Evolutionary conservation across 2,888 invertebrate species (phyloP).

Genomic region (Tanypteryx hageni): DNA sequence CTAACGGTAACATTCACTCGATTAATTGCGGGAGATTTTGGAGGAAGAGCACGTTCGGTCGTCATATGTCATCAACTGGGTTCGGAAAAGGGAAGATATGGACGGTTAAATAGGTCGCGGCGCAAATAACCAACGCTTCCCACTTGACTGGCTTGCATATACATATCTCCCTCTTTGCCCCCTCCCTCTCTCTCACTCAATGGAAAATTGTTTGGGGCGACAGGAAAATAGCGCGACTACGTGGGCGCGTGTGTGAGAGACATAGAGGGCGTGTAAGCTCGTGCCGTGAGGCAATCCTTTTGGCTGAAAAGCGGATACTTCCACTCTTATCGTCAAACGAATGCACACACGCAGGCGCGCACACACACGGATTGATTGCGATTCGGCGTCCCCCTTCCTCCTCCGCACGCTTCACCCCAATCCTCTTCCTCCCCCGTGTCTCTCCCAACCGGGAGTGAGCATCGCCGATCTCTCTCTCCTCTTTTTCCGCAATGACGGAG

Average conservation of each 20-base stretch:
- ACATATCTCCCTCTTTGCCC: neutral
- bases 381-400: neutral
- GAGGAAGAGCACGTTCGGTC: conserved; percentile 29
- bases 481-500: neutral
- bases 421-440: too few species aligned
- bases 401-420: too few species aligned
- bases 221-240: neutral
- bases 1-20: neutral
- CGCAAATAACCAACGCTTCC: conserved; percentile 47
- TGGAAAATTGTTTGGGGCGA: neutral
- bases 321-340: neutral
- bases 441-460: neutral
- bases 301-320: neutral
- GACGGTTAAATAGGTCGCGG: conserved; percentile 32
- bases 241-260: too few species aligned
- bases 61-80: neutral
- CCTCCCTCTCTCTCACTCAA: neutral
- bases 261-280: neutral
- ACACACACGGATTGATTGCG: neutral
- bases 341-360: too few species aligned
- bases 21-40: conserved; percentile 8
- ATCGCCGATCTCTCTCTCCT: neutral
- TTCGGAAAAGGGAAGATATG: neutral
- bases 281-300: conserved; percentile 3
- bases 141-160: conserved; percentile 14